Evolutionary conservation across 2,797 vertebrate species (phyloP), one percentile per base, ranked within the genome.

Genomic region (Phoxinus dragarum): DNA sequence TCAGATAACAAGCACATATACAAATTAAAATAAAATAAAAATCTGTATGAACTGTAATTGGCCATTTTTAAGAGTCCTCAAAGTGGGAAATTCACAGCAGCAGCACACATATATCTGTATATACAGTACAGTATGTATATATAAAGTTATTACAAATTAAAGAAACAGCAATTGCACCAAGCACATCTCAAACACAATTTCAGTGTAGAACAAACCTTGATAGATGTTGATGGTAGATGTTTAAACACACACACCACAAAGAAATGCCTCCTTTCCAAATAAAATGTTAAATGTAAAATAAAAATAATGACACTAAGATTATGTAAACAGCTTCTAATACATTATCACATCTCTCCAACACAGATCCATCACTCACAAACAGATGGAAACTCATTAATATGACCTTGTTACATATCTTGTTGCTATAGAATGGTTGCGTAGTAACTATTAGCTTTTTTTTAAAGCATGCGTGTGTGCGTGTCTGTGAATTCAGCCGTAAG

Each of bases 401-500:
- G 17, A 54, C 27, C 72, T 31, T 5, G 16, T 52, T 74, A 21
- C 72, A 74, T 69, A 40, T 71, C 2, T 71, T 23, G 21, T 40
- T 31, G 61, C 27, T 16, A 67, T 4, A 54, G 10, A 54, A 23
- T 6, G 10, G 4, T n/a, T 59, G 54, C 54, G 40, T 23, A 59
- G 54, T 9, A 59, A 59, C 36, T n/a, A n/a, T 76, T 23, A 75
- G 31, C 47, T 36, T 34, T 38, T 14, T 8, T 14, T 4, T 14
- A 47, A 47, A 47, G 14, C 14, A 44, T 11, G 17, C 19, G 2
- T 36, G 23, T 17, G 21, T 74, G 42, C 10, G 27, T 76, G 76
- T 81, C 68, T 80, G 77, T 68, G 59, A 2, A 64, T 64, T 64
- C n/a, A 64, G 61, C n/a, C 31, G 12, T 69, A n/a, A 6, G 21